These are phyloP conservation scores for Plagodis pulveraria DNA, from an alignment of 2,888 invertebrate species.

Conservation along the genomic window DNA sequence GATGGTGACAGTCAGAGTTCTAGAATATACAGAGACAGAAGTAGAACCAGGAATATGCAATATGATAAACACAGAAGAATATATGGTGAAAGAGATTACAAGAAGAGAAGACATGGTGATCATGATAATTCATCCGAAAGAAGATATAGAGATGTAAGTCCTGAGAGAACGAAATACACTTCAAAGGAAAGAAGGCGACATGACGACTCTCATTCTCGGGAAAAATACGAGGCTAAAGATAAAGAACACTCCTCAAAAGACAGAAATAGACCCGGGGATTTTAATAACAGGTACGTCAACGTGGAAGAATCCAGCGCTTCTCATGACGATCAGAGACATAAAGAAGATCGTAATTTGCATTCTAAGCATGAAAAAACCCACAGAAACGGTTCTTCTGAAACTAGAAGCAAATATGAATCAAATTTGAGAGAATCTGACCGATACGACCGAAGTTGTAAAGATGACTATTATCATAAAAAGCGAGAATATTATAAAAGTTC, in stretches of 20 bases:
- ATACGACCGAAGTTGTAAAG: constrained; percentile 7
- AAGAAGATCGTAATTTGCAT: not conserved
- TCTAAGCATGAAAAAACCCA: constrained; percentile 3
- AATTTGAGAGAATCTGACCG: constrained; percentile 4
- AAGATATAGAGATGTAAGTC: constrained; percentile 1
- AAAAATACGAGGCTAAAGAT: not conserved
- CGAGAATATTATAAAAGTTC: not conserved
- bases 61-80: constrained; percentile 4
- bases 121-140: not conserved
- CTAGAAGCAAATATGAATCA: not conserved
- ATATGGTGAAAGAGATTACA: constrained; percentile 4
- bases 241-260: not conserved
- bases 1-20: constrained; percentile 1
- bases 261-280: not conserved
- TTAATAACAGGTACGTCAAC: not conserved
- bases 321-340: not conserved
- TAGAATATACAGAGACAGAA: constrained; percentile 22
- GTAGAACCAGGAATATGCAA: constrained; percentile 1
- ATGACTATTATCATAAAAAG: constrained; percentile 5
- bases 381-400: constrained; percentile 1
- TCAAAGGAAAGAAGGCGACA: constrained; percentile 5
- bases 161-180: constrained; percentile 3
- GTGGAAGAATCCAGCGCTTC: constrained; percentile 2
- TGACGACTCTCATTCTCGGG: constrained; percentile 1
- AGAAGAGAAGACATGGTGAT: not conserved